Base-by-base conservation (phyloP, 2,888 invertebrate species). In the Ecdyonurus torrentis region DNA sequence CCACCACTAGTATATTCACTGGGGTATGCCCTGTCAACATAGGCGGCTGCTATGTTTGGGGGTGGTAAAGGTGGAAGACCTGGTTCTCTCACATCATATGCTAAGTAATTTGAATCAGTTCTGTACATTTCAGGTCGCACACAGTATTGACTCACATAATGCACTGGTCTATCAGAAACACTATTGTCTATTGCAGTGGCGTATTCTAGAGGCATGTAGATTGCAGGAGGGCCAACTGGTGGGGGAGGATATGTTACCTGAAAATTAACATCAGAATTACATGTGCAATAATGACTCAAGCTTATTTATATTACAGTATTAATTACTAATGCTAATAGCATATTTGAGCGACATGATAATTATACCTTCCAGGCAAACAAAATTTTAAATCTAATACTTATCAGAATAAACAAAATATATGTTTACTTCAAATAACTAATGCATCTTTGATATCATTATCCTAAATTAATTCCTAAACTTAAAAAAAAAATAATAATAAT, bases 171-270 rank as follows among this genome's bases (percentile, higher is more conserved):
- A 59, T 59, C 59, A 18, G 24, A 22, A 18, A 18, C 61, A 55
- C 61, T 58, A 18, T 61, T 60, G 24, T 60, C 60, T 37, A 52
- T 60, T 58, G 60, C 61, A n/a, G n/a, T n/a, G n/a, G n/a, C n/a
- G 37, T 63, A 63, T 53, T 63, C 63, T 52, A 63, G 61, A 1
- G 63, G 63, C 52, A 63, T 60, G 55, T 63, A 63, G 55, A 63
- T 66, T 66, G 22, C 64, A 64, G 67, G 58, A 64, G 59, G 61
- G 59, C 23, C 59, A 64, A 18, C 62, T 64, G 58, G 58, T 62
- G 22, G 65, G 63, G 60, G 64, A 63, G 65, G 63, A 61, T n/a
- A 63, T 63, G 23, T 60, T 2, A 60, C 60, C 60, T 60, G 60
- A 25, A 60, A 60, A n/a, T n/a, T n/a, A n/a, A n/a, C n/a, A n/a